Evolutionary conservation across 2,113 vertebrate genomes (phyloP).

Genomic region (Forbesichthys agassizii): DNA sequence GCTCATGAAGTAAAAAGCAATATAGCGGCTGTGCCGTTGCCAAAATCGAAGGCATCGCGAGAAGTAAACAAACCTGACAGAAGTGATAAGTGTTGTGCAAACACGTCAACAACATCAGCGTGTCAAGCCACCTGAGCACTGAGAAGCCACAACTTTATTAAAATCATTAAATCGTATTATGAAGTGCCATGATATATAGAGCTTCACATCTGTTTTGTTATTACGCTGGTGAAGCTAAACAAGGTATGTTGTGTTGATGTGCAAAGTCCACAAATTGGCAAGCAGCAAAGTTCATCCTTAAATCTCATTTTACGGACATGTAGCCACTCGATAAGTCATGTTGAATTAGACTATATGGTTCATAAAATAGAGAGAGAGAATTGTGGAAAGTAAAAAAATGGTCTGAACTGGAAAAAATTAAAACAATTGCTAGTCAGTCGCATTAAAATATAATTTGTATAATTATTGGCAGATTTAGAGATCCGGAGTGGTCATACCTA

Average conservation of each 20-base stretch:
- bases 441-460: not conserved
- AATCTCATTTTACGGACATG: not conserved
- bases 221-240: conserved; percentile 32
- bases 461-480: conserved; percentile 13
- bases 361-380: not conserved
- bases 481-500: conserved; percentile 21
- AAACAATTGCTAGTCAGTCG: too few species aligned
- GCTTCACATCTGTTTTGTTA: conserved; percentile 27
- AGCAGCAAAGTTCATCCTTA: not conserved
- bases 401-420: too few species aligned
- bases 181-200: conserved; percentile 34
- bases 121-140: conserved; percentile 66
- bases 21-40: conserved; percentile 70
- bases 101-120: conserved; percentile 77
- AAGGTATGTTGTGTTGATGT: conserved; percentile 20
- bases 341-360: conserved; percentile 6
- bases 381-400: too few species aligned
- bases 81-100: conserved; percentile 82
- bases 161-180: conserved; percentile 57
- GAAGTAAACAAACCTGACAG: conserved; percentile 80
- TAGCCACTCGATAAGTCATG: not conserved
- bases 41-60: conserved; percentile 75
- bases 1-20: conserved; percentile 84
- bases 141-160: conserved; percentile 68
- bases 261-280: not conserved